These are phyloP conservation scores for Petrosia ficiformis DNA, from an alignment of 37 sponge, comb jelly and placozoan species.

Conservation along the genomic window DNA sequence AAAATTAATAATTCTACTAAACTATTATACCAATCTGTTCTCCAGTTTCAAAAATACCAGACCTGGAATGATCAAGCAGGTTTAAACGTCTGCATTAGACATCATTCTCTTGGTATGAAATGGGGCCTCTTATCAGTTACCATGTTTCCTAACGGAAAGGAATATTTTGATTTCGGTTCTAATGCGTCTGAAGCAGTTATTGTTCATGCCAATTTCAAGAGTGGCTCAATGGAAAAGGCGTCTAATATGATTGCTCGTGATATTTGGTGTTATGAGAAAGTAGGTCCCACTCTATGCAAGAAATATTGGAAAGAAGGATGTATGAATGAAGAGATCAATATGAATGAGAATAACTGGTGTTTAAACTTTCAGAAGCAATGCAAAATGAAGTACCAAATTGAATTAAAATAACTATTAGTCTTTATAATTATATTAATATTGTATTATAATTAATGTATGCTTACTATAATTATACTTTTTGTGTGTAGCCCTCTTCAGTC, in stretches of 20 bases:
- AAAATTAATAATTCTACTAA: slow-evolving; percentile 10
- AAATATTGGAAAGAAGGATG: not conserved
- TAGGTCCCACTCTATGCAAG: slow-evolving; percentile 5
- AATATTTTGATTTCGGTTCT: slow-evolving; percentile 24
- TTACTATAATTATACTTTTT: not conserved
- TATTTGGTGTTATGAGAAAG: slow-evolving; percentile 38
- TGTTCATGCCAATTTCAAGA: slow-evolving; percentile 53
- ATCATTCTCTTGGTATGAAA: slow-evolving; percentile 14
- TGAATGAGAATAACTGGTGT: too few relatives aligned
- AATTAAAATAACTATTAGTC: too few relatives aligned
- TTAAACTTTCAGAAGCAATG: too few relatives aligned
- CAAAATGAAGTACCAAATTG: too few relatives aligned
- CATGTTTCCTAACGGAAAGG: slow-evolving; percentile 51
- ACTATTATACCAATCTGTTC: slow-evolving; percentile 35
- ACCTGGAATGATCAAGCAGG: slow-evolving; percentile 66
- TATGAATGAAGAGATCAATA: not conserved
- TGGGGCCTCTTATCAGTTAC: slow-evolving; percentile 24
- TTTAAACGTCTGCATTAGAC: slow-evolving; percentile 52
- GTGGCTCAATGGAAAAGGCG: slow-evolving; percentile 12
- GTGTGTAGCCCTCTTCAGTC: too few relatives aligned
- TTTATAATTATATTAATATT: not conserved
- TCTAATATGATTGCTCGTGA: slow-evolving; percentile 22
- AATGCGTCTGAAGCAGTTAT: slow-evolving; percentile 19
- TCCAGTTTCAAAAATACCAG: slow-evolving; percentile 30
- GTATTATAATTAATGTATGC: not conserved